Conservation (phyloP, 1,140 invertebrate genomes). For the Pogonognathellus flavescens region DNA sequence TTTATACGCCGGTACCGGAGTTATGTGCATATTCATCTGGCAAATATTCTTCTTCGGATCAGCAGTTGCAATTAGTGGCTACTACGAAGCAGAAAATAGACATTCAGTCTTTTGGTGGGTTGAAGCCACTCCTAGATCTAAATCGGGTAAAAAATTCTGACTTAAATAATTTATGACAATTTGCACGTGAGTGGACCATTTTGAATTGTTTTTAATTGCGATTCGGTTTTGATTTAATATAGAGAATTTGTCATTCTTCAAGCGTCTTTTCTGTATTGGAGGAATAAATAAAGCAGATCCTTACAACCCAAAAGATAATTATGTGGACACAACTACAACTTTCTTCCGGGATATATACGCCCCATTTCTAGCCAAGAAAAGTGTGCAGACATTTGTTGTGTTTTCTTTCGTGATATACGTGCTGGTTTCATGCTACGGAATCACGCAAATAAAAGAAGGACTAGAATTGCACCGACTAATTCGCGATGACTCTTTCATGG, state of each 20-base stretch:
- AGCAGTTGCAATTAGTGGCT: constrained; percentile 90
- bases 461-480: constrained; percentile 87
- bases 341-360: constrained; percentile 9
- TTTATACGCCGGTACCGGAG: constrained; percentile 90
- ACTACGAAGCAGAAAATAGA: constrained; percentile 85
- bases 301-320: neutral
- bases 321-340: neutral
- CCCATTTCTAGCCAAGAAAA: neutral
- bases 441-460: constrained; percentile 88
- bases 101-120: constrained; percentile 81
- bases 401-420: neutral
- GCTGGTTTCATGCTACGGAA: constrained; percentile 76
- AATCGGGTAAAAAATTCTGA: neutral
- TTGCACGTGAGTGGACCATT: no score
- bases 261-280: neutral
- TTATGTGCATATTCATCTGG: constrained; percentile 93
- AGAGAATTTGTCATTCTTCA: neutral
- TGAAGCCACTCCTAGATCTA: neutral
- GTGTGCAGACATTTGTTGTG: neutral
- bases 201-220: no score
- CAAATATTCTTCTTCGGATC: constrained; percentile 95
- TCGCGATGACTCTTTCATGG: constrained; percentile 88
- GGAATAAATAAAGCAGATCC: constrained; percentile 20
- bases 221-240: neutral
- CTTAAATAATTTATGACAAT: no score